Evolutionary conservation across 2,888 invertebrate species (phyloP).

Genomic region (Meiosimyza decipiens): DNA sequence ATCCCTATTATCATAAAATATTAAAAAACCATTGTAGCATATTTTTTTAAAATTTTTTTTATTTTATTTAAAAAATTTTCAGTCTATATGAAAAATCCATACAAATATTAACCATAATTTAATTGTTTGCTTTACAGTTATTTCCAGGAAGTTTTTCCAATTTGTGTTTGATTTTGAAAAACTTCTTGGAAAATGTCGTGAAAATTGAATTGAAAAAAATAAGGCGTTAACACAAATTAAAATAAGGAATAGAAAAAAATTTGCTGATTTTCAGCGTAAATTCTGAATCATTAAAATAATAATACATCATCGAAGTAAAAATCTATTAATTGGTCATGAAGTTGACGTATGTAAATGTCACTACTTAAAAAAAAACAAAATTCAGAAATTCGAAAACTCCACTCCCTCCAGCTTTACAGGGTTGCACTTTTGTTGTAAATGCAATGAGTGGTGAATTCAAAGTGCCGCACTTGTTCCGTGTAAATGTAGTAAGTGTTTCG

Average conservation of each 20-base stretch:
- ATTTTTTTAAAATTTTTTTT: constrained; percentile 40
- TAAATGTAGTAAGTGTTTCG: constrained; percentile 13
- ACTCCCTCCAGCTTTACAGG: too few relatives aligned
- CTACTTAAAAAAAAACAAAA: too few relatives aligned
- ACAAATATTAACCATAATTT: constrained; percentile 45
- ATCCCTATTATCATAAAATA: neutral
- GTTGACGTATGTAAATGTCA: too few relatives aligned
- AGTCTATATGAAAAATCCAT: constrained; percentile 60
- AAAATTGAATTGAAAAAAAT: constrained; percentile 10
- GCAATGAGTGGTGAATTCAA: neutral
- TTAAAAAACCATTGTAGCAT: constrained; percentile 19
- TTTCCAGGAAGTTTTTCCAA: neutral
- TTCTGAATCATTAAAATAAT: constrained; percentile 25
- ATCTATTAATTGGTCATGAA: too few relatives aligned
- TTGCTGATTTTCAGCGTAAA: neutral
- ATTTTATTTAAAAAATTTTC: constrained; percentile 56
- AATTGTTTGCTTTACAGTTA: constrained; percentile 24
- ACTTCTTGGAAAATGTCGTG: neutral
- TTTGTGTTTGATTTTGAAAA: constrained; percentile 4
- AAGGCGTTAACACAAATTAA: neutral
- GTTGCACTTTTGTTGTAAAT: too few relatives aligned
- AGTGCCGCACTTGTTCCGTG: constrained; percentile 32
- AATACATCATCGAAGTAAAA: constrained; percentile 14
- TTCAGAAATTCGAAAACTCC: too few relatives aligned
- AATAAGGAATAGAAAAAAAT: too few relatives aligned